Evolutionary conservation across 2,888 invertebrate genomes (phyloP), one percentile per base, ranked within the genome.

Genomic region (Dasysyrphus tricinctus): DNA sequence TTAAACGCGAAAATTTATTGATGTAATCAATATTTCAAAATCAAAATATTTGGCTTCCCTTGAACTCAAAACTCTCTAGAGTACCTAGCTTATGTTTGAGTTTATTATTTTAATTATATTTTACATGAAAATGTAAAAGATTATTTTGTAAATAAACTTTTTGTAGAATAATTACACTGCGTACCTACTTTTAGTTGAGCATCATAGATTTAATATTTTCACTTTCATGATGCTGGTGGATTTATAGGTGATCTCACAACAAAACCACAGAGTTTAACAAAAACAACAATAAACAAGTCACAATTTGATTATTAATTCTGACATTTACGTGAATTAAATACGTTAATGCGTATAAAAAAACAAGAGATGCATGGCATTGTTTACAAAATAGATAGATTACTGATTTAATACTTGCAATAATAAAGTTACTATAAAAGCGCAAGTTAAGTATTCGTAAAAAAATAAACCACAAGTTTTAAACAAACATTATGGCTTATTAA

Each of bases 11-110:
- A 61, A 61, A 63, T 63, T 63, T 63, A 63, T 63, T 32, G 61
- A 44, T 63, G 44, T 47, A 47, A 63, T 63, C 44, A 63, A 63
- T 63, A 63, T 44, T 57, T 57, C n/a, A 63, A 61, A 29, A 12
- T 39, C 6, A 12, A 59, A 37, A 59, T 37, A 3, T 19, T 16
- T 16, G 59, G 19, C 24, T 44, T 61, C 42, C 61, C 61, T 61
- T 61, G 61, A 61, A 61, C 61, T 61, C 42, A 44, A 3, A 29
- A 9, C 5, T 24, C 14, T 42, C 19, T 61, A 24, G 0, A 2
- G 14, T 4, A 1, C 16, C 5, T 3, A 6, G n/a, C 19, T 57
- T 1, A 16, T 57, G 11, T 59, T 39, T 42, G 14, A 61, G 61
- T n/a, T 63, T 63, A n/a, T 63, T 32, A 9, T 29, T 63, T 9